Evolutionary conservation across 2,113 vertebrate genomes (phyloP), one percentile per base, ranked within the genome.

Genomic region (Prietella phreatophila): DNA sequence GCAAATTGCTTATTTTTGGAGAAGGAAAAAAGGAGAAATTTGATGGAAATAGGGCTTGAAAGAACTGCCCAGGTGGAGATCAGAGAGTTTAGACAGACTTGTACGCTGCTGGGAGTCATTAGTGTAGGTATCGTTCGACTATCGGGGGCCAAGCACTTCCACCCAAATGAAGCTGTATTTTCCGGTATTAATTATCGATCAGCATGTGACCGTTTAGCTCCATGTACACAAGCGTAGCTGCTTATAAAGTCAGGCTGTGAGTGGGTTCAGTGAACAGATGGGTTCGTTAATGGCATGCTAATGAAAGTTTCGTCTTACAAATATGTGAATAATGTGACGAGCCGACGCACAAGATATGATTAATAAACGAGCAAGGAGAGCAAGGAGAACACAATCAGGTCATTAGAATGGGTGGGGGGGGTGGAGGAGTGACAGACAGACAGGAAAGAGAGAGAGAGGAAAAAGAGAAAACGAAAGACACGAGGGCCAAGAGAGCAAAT

Each of bases 251-350:
- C 75, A 79, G 83, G 58, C 67, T 78, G 65, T 47, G 65, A 42
- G 86, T 25, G 65, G 80, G 53, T 87, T 83, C 81, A 25, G 56
- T 82, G 69, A 87, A 76, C 86, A 88, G 71, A 79, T 75, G 71
- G 82, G 63, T 88, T 63, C 75, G 53, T 82, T 88, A 88, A 63
- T 50, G 50, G 69, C 6, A 55, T 80, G 82, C 60, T 84, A 84
- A 88, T 84, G 87, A 85, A 88, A 84, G 87, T 80, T 85, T 88
- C 60, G 58, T 79, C 75, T 79, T 79, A 88, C 87, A 85, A 88
- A 85, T 85, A 84, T 79, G 58, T 84, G 87, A 88, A 76, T 84
- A 56, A 78, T 84, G 73, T 65, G 81, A 87, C 11, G 86, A 75
- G 86, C 55, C 81, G 5, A 13, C 20, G 15, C 71, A 47, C 39